Conservation (phyloP, 2,113 vertebrate genomes). For the Caracal caracal region DNA sequence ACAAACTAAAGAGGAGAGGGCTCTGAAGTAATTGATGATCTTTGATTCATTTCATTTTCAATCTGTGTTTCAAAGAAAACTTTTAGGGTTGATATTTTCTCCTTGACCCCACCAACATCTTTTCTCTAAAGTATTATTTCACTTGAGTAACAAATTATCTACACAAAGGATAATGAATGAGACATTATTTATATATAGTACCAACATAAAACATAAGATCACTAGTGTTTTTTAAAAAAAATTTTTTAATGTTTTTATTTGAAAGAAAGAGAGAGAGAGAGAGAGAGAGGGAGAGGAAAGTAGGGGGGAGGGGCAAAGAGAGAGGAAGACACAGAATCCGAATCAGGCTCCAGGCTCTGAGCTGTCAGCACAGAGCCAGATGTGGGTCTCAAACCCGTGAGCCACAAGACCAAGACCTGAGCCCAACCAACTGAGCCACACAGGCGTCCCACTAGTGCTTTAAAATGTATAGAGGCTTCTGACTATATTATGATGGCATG, state of each 20-base stretch:
- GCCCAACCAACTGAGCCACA: too few relatives aligned
- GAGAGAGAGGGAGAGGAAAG: too few relatives aligned
- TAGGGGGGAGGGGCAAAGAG: too few relatives aligned
- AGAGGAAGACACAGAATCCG: too few relatives aligned
- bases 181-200: neutral
- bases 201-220: neutral
- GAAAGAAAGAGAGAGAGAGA: too few relatives aligned
- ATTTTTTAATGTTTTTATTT: too few relatives aligned
- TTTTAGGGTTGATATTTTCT: conserved; percentile 43
- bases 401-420: too few relatives aligned
- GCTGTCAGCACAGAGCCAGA: too few relatives aligned
- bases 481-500: neutral
- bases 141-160: conserved; percentile 34
- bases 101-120: conserved; percentile 32
- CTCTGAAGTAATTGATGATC: conserved; percentile 19
- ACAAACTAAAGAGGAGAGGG: neutral
- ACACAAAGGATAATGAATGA: neutral
- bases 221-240: neutral
- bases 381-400: too few relatives aligned
- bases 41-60: conserved; percentile 37
- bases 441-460: neutral
- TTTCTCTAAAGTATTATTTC: conserved; percentile 43
- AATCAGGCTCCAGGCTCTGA: too few relatives aligned
- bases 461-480: neutral
- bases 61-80: conserved; percentile 45